Conservation (phyloP, 2,113 vertebrate species). For the Centropristis striata region DNA sequence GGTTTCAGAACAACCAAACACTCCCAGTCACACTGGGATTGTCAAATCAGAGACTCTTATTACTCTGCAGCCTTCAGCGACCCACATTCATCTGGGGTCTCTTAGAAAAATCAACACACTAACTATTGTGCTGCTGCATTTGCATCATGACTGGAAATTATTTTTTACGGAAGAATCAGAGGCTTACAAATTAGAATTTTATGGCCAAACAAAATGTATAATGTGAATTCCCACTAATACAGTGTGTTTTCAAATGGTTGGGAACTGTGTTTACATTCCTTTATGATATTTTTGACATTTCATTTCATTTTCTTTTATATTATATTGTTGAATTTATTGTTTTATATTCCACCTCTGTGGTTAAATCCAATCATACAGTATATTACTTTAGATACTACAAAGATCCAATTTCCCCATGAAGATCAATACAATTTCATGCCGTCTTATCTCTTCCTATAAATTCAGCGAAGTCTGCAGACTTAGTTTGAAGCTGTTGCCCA, state of each 20-base stretch:
- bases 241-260: not conserved
- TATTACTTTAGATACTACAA: constrained; percentile 20
- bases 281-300: not conserved
- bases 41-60: constrained; percentile 22
- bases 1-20: not conserved
- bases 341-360: constrained; percentile 1
- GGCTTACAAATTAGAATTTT: not conserved
- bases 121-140: constrained; percentile 7
- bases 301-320: constrained; percentile 7
- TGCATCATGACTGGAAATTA: constrained; percentile 15
- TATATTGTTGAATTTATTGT: constrained; percentile 17
- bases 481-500: constrained; percentile 16
- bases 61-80: not conserved
- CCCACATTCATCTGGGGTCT: not conserved
- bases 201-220: not conserved
- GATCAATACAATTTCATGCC: constrained; percentile 45
- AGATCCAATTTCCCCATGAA: constrained; percentile 18
- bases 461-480: constrained; percentile 37
- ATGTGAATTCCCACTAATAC: not conserved
- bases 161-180: not conserved
- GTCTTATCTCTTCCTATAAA: constrained; percentile 36
- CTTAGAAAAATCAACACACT: not conserved
- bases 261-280: not conserved
- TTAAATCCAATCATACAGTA: not conserved
- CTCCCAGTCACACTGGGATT: not conserved